Base-by-base conservation (phyloP, 2,888 invertebrate genomes). In the Megastigmus dorsalis region DNA sequence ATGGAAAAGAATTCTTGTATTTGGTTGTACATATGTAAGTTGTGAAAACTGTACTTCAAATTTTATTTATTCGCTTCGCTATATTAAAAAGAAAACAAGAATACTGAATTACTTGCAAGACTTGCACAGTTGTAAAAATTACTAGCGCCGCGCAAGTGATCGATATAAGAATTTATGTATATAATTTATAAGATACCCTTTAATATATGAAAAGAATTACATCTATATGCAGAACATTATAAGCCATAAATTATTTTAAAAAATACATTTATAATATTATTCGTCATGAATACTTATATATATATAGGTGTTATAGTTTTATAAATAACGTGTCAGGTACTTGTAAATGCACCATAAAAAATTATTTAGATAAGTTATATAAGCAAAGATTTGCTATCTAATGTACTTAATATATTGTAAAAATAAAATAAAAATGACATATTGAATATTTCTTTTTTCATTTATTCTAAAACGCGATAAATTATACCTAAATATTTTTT, bases 191-290 rank as follows among this genome's bases (percentile, higher is more conserved):
- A 52, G n/a, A 60, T 23, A 43, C 5, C 43, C 20, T 43, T 5
- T 54, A 55, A 45, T 66, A 57, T 43, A 66, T 41, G 20, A 33
- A 45, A 10, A 41, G 18, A 41, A 60, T 28, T n/a, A 66, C 26
- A 55, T 33, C 18, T 15, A 26, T 57, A 45, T 67, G 36, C 23
- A 57, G 30, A 66, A 66, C 43, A 38, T 50, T 59, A 38, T 68
- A 68, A 68, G 68, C 57, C 68, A 68, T 59, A 59, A 68, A 57
- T 68, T 68, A 68, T 68, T 59, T 43, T 33, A 7, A 45, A 43
- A 52, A 28, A 33, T n/a, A 50, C 15, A 23, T 36, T 23, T 57
- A 45, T 23, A 57, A 67, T 23, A 57, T 57, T 54, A 41, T 55
- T 43, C 43, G 23, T 55, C 20, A 43, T 28, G 13, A n/a, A 45